Evolutionary conservation across 2,113 vertebrate genomes (phyloP).

Genomic region (Electrona antarctica): DNA sequence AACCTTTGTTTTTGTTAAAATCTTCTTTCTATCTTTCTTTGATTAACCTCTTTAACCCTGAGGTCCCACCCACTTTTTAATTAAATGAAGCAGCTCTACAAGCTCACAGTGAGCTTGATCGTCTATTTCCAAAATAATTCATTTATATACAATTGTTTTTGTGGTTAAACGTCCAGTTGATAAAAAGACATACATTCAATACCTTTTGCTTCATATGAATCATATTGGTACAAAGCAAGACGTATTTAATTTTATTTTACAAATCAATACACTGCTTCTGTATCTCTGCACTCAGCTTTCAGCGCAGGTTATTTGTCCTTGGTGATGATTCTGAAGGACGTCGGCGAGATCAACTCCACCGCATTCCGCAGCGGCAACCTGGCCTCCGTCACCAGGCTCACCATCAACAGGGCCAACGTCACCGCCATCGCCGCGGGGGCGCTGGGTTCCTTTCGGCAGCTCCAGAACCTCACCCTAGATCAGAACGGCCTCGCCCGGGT

Average conservation of each 20-base stretch:
- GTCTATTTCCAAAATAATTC: too few relatives aligned
- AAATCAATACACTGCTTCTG: not conserved
- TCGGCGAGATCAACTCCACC: constrained; percentile 63
- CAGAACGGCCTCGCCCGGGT: constrained; percentile 59
- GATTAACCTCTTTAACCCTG: not conserved
- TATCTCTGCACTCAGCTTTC: constrained; percentile 52
- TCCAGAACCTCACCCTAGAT: constrained; percentile 58
- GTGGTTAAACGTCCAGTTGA: not conserved
- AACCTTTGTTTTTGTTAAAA: not conserved
- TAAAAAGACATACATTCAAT: not conserved
- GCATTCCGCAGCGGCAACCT: constrained; percentile 61
- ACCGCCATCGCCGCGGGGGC: constrained; percentile 53
- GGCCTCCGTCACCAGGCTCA: constrained; percentile 61
- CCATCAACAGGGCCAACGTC: constrained; percentile 40
- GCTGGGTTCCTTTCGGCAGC: constrained; percentile 60
- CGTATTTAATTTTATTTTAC: too few relatives aligned
- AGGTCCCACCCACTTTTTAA: too few relatives aligned
- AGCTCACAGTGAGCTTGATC: too few relatives aligned
- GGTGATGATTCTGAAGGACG: constrained; percentile 16
- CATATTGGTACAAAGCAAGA: too few relatives aligned
- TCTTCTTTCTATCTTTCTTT: not conserved
- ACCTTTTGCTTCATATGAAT: not conserved
- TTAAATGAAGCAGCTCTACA: too few relatives aligned
- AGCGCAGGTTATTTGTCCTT: constrained; percentile 50
- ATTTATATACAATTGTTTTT: too few relatives aligned